Evolutionary conservation across 2,888 invertebrate genomes (phyloP).

Genomic region (Girardia tigrina): DNA sequence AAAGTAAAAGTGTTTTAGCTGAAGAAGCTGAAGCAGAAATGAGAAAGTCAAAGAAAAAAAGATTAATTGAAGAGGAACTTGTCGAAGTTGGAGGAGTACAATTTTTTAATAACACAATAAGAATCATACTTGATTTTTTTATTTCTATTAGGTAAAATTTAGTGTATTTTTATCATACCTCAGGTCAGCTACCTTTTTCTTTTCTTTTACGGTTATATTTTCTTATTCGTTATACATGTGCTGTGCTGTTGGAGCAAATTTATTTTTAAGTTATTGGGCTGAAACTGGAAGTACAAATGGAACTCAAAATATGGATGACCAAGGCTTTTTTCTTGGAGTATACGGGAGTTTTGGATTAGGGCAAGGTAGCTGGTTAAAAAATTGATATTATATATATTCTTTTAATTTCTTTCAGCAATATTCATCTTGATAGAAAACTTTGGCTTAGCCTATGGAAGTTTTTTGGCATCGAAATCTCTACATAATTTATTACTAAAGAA

Average conservation of each 20-base stretch:
- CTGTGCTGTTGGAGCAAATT: conserved; percentile 44
- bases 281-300: conserved; percentile 40
- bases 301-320: conserved; percentile 39
- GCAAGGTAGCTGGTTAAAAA: conserved; percentile 28
- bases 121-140: not conserved
- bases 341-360: conserved; percentile 37
- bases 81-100: conserved; percentile 49
- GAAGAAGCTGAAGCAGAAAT: conserved; percentile 29
- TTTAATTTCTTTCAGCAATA: conserved; percentile 19
- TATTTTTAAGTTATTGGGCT: conserved; percentile 50
- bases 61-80: conserved; percentile 34
- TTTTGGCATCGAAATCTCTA: conserved; percentile 31
- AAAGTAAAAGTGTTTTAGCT: not conserved
- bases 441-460: conserved; percentile 26
- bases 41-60: conserved; percentile 25
- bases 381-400: not conserved
- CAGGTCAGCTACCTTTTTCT: conserved; percentile 42
- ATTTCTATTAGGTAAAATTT: conserved; percentile 41
- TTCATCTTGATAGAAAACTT: conserved; percentile 31
- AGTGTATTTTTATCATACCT: conserved; percentile 45
- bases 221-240: conserved; percentile 39
- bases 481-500: conserved; percentile 32
- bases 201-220: conserved; percentile 41
- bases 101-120: not conserved
- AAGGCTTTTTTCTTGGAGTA: conserved; percentile 41